Evolutionary conservation across 1,140 invertebrate genomes (phyloP).

Genomic region (Caerostris darwini): DNA sequence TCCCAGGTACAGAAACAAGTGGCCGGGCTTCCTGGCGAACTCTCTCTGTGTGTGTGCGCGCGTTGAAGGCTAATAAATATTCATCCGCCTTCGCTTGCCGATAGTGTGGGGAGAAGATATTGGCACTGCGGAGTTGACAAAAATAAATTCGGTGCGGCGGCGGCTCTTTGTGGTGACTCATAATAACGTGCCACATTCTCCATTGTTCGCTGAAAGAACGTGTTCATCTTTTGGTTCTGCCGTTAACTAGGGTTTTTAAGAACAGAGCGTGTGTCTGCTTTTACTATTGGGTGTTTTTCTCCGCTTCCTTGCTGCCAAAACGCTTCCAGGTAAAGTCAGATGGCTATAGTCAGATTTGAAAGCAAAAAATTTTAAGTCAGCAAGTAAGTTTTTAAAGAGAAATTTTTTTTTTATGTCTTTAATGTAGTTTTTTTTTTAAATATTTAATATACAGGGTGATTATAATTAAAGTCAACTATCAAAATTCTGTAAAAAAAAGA

Average conservation of each 20-base stretch:
- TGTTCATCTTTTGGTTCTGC: not conserved
- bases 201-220: not conserved
- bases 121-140: not conserved
- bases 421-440: no score
- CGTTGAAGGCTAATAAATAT: constrained; percentile 67
- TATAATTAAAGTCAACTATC: no score
- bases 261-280: not conserved
- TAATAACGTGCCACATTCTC: constrained; percentile 25
- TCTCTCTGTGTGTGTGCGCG: not conserved
- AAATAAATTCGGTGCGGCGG: constrained; percentile 7
- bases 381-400: no score
- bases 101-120: constrained; percentile 52
- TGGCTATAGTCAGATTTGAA: no score
- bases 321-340: no score
- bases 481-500: no score
- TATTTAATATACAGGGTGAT: no score
- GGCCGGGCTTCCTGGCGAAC: constrained; percentile 7
- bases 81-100: constrained; percentile 55
- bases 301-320: no score
- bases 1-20: constrained; percentile 62
- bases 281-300: no score
- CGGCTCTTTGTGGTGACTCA: constrained; percentile 24
- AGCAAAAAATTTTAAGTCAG: no score
- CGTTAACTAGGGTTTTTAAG: not conserved
- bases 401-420: no score